Percentiles rank a stretch among this genome's conserved stretches.
phyloP scores from a whole-genome alignment of 2,888 invertebrate genomes.

The Incurvaria masculella region DNA sequence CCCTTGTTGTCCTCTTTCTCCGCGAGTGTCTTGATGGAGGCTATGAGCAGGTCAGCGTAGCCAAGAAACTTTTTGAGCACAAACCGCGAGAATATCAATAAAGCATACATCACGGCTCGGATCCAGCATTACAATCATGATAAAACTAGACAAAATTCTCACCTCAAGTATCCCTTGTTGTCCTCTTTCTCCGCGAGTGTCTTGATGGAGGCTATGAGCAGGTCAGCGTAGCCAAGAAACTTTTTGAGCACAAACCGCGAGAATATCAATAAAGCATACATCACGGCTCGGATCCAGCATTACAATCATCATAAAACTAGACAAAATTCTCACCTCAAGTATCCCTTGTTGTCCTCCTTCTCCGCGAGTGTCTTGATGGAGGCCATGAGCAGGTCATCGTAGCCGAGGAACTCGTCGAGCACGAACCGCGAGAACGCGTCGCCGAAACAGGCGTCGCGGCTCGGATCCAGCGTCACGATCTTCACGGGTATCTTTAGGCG shows the following conservation, averaged over 20 bases:
- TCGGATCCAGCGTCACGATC: constrained; percentile 84
- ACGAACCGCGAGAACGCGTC: constrained; percentile 87
- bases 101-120: no score
- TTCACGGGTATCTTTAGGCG: constrained; percentile 89
- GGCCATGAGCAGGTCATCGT: constrained; percentile 96
- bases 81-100: constrained; percentile 86
- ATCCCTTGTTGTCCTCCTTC: constrained; percentile 95
- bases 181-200: constrained; percentile 93
- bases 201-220: constrained; percentile 96
- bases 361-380: constrained; percentile 94
- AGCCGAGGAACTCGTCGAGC: constrained; percentile 91
- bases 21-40: constrained; percentile 91
- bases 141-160: no score
- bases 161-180: constrained; percentile 92
- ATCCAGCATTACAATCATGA: no score
- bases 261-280: no score
- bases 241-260: constrained; percentile 88
- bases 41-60: constrained; percentile 96
- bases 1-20: constrained; percentile 97
- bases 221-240: constrained; percentile 95
- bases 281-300: no score
- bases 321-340: constrained; percentile 60
- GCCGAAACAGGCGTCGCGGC: constrained; percentile 89
- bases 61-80: constrained; percentile 92
- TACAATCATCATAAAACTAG: no score